Evolutionary conservation across 2,113 vertebrate species (phyloP), one percentile per base, ranked within the genome.

Genomic region (Piprites chloris): DNA sequence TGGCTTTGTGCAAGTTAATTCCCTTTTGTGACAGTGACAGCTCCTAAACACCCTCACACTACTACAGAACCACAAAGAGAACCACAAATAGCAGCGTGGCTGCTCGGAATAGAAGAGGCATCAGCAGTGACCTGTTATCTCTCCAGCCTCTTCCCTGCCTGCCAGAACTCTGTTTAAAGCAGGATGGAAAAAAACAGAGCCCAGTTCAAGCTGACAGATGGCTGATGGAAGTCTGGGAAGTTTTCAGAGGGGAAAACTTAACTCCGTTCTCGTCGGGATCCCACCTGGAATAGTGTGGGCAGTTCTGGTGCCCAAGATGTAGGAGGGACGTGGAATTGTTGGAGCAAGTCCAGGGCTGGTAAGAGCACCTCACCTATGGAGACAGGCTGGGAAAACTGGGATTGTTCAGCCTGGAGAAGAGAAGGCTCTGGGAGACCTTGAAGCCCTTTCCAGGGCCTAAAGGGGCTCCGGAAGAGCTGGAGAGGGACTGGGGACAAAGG

Each of bases 361-460:
- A 30, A 39, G 37, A 89, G 28, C 19, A 26, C 5, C 28, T 52
- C 4, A 13, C 9, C 39, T 30, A 1, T 30, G 77, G 46, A 53
- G 23, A 6, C 11, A n/a, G 46, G n/a, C 53, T 68, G 53, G 12
- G 53, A 46, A 53, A 89, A 20, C 9, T 39, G 62, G 77, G 61
- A 14, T 24, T 82, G 33, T n/a, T 41, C 61, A n/a, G 21, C 15
- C 7, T 46, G 53, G 68, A 59, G 52, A 24, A 24, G 42, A 32
- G 42, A 74, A 67, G 37, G 37, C 15, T 67, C 37, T 39, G 37
- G 37, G 37, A 89, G 23, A 59, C 0, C 14, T 50, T 5, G 42
- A 32, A 66, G 59, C 23, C 18, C 1, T 37, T 44, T 0, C 2
- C 44, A 74, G 33, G 0, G 28, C 12, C 33, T 28, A 0, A 58